Base-by-base conservation (phyloP, 2,797 vertebrate species). In the Otolemur crassicaudatus region DNA sequence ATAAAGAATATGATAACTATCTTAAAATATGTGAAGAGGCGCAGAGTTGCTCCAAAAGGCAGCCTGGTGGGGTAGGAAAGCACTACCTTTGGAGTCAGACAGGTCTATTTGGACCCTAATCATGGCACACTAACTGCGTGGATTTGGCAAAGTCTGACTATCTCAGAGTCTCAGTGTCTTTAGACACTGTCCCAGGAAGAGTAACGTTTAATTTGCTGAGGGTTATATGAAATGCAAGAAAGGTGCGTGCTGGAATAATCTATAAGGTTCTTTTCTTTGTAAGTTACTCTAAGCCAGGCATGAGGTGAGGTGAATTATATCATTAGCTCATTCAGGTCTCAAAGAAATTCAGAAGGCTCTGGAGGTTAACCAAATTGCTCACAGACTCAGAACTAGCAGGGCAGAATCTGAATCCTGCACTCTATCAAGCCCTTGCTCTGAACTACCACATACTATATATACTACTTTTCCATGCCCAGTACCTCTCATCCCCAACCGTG, bases 131-230 rank as follows among this genome's bases (percentile, higher is more conserved):
- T 23, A 80, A 65, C 29, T 65, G 31, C 43, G 37, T 72, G 43
- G 89, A 81, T 14, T 0, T 84, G 94, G 75, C 75, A 77, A 77
- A 49, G 69, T 63, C 67, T 1, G 1, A 49, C 20, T 73, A 34
- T 49, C 56, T 77, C 85, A 76, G 90, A 80, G 72, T 83, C 65
- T 91, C n/a, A 80, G 61, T 63, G 58, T 92, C 85, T 82, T 95
- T 14, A 83, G 40, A 43, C 40, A 43, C 40, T 43, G 40, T 43
- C 40, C 40, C 49, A 73, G 40, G 73, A 34, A 92, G 63, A 92
- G n/a, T 22, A 70, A 79, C 17, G 63, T 12, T 13, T 29, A 86
- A 86, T 61, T 70, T 37, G 19, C 2, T 27, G 65, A 73, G 63
- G 49, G 87, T 20, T 83, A 70, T 79, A 29, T 69, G 70, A 92